A percentile compares a stretch with the other conserved stretches of the same genome.
phyloP scores from a whole-genome alignment of 2,888 invertebrate species.

The Silvanus unidentatus region DNA sequence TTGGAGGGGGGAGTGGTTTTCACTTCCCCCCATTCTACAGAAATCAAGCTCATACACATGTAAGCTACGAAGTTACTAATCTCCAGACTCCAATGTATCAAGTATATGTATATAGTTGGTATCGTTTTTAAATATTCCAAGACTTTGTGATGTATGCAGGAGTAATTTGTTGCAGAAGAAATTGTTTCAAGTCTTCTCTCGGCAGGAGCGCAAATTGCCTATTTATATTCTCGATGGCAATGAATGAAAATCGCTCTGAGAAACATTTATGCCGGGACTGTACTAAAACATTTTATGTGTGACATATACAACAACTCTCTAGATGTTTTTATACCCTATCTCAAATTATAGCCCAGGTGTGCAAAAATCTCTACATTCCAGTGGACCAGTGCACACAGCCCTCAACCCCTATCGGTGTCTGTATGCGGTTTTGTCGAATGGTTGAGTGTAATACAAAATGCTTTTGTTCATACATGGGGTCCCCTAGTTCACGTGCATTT shows the following conservation, averaged over 20 bases:
- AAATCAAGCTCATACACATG: too few species aligned
- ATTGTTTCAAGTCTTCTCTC: too few species aligned
- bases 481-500: constrained; percentile 20
- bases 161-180: too few species aligned
- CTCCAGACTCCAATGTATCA: too few species aligned
- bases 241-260: too few species aligned
- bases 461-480: constrained; percentile 20
- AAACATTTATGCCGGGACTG: constrained; percentile 11
- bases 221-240: too few species aligned
- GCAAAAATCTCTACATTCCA: constrained; percentile 19
- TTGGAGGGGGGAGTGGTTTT: constrained; percentile 7
- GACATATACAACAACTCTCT: constrained; percentile 21
- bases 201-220: too few species aligned
- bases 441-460: constrained; percentile 15
- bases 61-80: too few species aligned
- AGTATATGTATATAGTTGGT: too few species aligned
- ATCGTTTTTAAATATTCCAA: too few species aligned
- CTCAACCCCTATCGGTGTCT: neutral
- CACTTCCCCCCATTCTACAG: constrained; percentile 6
- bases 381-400: constrained; percentile 6
- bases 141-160: too few species aligned
- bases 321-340: constrained; percentile 15
- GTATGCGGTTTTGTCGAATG: constrained; percentile 6
- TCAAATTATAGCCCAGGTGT: constrained; percentile 21
- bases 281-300: constrained; percentile 13